These are phyloP conservation scores for Drosophila dives DNA, from an alignment of 2,888 invertebrate species.

Conservation along the genomic window DNA sequence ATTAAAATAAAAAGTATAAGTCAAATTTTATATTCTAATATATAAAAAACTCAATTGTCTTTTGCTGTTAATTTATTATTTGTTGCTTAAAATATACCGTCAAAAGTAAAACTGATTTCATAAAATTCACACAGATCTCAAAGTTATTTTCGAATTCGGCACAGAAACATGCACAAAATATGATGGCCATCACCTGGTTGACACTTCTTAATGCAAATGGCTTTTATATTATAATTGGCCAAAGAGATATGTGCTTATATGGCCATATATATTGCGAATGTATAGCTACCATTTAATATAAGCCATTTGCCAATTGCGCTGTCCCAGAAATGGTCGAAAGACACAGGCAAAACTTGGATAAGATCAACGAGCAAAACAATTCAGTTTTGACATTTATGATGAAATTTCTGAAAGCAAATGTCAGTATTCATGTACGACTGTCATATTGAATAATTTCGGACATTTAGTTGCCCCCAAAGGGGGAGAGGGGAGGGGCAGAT, in stretches of 20 bases:
- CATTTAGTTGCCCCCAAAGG: constrained; percentile 3
- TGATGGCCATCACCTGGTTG: constrained; percentile 33
- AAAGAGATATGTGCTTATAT: constrained; percentile 18
- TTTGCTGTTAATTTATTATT: too few species aligned
- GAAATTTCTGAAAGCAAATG: constrained; percentile 77
- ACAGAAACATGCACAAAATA: constrained; percentile 47
- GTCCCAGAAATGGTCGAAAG: constrained; percentile 45
- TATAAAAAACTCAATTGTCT: too few species aligned
- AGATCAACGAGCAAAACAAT: constrained; percentile 77
- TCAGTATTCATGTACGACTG: constrained; percentile 64
- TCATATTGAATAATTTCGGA: constrained; percentile 76
- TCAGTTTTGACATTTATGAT: constrained; percentile 81
- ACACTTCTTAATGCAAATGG: constrained; percentile 55
- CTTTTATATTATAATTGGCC: constrained; percentile 54
- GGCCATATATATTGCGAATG: constrained; percentile 1
- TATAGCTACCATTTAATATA: constrained; percentile 15
- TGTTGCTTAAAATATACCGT: too few species aligned
- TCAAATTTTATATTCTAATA: too few species aligned
- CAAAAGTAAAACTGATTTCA: background rate
- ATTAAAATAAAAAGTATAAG: too few species aligned
- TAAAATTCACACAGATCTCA: background rate
- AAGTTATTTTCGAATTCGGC: constrained; percentile 11
- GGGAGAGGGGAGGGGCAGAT: background rate
- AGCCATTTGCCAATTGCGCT: constrained; percentile 25
- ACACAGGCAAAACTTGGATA: constrained; percentile 53